Percentiles rank a stretch among this genome's conserved stretches.
These are phyloP conservation scores for Xestia sexstrigata DNA, from an alignment of 2,888 invertebrate species.

Conservation along the genomic window DNA sequence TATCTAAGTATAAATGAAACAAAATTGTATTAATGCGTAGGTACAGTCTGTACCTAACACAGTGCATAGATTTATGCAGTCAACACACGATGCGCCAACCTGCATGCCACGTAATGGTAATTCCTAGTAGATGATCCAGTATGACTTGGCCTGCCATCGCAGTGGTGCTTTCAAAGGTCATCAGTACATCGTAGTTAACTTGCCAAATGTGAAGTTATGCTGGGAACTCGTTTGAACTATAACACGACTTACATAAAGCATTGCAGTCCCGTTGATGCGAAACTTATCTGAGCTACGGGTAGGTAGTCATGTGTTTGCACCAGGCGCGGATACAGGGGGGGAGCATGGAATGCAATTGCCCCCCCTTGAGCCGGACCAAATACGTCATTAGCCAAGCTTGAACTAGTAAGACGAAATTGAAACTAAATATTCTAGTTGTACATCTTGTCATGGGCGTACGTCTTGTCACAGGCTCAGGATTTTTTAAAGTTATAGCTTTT, in stretches of 20 bases:
- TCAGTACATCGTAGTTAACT: not conserved
- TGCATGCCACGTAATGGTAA: not conserved
- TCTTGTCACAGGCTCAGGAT: too few species aligned
- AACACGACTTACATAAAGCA: slow-evolving; percentile 5
- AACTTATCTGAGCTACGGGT: not conserved
- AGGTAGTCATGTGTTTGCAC: not conserved
- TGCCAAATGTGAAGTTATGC: not conserved
- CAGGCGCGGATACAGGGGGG: too few species aligned
- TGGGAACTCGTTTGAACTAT: slow-evolving; percentile 10
- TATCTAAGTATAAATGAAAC: not conserved
- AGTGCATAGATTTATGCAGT: not conserved
- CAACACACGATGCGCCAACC: slow-evolving; percentile 1
- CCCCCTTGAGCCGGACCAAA: too few species aligned
- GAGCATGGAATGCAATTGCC: too few species aligned
- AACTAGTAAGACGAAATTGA: too few species aligned
- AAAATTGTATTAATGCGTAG: not conserved
- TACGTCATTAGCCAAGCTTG: too few species aligned
- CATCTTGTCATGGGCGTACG: too few species aligned
- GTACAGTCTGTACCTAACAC: not conserved
- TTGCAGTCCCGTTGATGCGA: slow-evolving; percentile 4
- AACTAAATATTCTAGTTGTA: too few species aligned
- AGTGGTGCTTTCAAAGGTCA: not conserved
- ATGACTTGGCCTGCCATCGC: not conserved
- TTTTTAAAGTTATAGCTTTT: too few species aligned
- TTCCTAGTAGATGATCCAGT: slow-evolving; percentile 6